Evolutionary conservation across 2,113 vertebrate genomes (phyloP).

Genomic region (Coreoperca whiteheadi): DNA sequence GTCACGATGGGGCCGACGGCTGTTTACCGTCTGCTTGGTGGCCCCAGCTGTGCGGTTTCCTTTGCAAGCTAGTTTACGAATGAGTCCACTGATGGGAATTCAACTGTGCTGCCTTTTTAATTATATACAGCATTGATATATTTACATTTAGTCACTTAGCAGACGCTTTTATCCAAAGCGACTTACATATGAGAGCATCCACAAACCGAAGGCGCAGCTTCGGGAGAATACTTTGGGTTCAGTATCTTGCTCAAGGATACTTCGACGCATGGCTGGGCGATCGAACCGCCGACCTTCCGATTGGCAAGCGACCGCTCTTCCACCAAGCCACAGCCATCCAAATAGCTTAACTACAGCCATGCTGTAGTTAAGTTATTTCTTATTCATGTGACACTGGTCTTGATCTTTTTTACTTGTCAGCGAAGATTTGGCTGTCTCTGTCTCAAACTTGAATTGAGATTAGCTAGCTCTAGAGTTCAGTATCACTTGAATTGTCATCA

Average conservation of each 20-base stretch:
- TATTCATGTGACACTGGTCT: neutral
- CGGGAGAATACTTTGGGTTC: too few relatives aligned
- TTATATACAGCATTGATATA: constrained; percentile 13
- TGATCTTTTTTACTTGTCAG: neutral
- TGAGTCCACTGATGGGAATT: constrained; percentile 17
- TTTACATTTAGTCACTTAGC: too few relatives aligned
- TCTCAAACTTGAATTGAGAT: neutral
- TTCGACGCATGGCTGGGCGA: too few relatives aligned
- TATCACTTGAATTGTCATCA: neutral
- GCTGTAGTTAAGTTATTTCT: neutral
- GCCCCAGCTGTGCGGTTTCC: constrained; percentile 49
- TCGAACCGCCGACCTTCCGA: too few relatives aligned
- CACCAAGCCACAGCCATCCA: too few relatives aligned
- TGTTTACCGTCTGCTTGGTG: constrained; percentile 63
- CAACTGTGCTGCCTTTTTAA: constrained; percentile 36
- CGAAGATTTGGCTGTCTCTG: neutral
- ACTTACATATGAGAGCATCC: too few relatives aligned
- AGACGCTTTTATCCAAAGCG: too few relatives aligned
- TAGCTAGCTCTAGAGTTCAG: neutral
- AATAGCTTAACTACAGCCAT: too few relatives aligned
- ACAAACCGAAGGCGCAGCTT: too few relatives aligned
- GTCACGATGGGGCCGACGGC: constrained; percentile 58
- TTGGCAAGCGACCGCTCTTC: too few relatives aligned
- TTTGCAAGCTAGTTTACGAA: constrained; percentile 16
- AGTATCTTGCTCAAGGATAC: too few relatives aligned